Conservation (phyloP, 1,140 invertebrate genomes). For the Protaetia brevitarsis region DNA sequence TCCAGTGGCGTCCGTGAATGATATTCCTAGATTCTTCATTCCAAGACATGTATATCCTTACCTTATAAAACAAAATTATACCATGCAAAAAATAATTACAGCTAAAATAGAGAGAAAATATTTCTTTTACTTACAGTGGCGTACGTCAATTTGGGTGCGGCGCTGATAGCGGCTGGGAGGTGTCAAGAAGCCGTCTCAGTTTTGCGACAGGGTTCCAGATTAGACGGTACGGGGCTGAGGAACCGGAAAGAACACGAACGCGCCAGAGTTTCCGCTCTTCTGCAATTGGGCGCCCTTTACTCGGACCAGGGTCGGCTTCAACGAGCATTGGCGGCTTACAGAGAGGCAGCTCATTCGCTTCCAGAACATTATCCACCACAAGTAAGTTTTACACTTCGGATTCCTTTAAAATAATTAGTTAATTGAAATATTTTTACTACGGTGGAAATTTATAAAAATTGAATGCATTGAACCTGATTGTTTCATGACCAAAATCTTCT, state of each 20-base stretch:
- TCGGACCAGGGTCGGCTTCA: constrained; percentile 81
- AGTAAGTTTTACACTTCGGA: constrained; percentile 50
- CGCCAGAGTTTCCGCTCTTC: constrained; percentile 84
- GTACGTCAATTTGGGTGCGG: constrained; percentile 89
- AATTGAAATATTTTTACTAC: too few relatives aligned
- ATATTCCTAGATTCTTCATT: too few relatives aligned
- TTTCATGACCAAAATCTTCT: too few relatives aligned
- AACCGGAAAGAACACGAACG: constrained; percentile 87
- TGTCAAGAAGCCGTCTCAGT: constrained; percentile 80
- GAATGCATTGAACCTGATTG: too few relatives aligned
- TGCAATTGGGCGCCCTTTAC: constrained; percentile 86
- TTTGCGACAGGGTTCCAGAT: constrained; percentile 73
- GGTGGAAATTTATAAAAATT: too few relatives aligned
- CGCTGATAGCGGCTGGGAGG: constrained; percentile 76
- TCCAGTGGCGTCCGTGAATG: too few relatives aligned
- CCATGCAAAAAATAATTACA: too few relatives aligned
- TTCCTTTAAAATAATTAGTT: constrained; percentile 6
- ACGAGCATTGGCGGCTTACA: constrained; percentile 84
- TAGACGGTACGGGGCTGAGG: constrained; percentile 83
- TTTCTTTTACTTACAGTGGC: constrained; percentile 72
- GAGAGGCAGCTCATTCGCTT: constrained; percentile 77
- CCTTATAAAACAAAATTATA: too few relatives aligned
- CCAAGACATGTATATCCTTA: too few relatives aligned
- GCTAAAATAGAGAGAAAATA: background rate
- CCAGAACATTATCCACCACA: constrained; percentile 80